Percentiles rank a stretch among this genome's conserved stretches.
These are phyloP conservation scores for Campopleginae sp. DNA, from an alignment of 2,888 invertebrate genomes.

Conservation along the genomic window DNA sequence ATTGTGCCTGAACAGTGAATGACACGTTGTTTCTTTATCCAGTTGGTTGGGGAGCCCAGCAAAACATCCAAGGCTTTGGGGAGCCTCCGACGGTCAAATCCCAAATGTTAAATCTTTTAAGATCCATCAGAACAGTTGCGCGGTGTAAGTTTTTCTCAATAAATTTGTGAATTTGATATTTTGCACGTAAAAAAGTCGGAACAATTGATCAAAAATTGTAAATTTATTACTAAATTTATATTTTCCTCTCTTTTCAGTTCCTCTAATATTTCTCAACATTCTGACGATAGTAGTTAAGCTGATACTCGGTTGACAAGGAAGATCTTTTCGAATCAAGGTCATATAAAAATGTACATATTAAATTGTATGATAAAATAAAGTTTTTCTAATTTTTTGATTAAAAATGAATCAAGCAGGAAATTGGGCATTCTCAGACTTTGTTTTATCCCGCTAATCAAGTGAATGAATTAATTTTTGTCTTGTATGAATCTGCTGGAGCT, in stretches of 20 bases:
- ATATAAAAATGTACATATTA: slow-evolving; percentile 54
- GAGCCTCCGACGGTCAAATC: slow-evolving; percentile 94
- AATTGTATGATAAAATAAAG: slow-evolving; percentile 49
- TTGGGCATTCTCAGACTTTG: background rate
- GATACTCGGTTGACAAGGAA: slow-evolving; percentile 89
- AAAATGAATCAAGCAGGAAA: slow-evolving; percentile 28
- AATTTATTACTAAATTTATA: slow-evolving; percentile 40
- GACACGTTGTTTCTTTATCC: slow-evolving; percentile 6
- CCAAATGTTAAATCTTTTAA: slow-evolving; percentile 94
- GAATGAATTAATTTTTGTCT: background rate
- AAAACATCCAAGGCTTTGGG: slow-evolving; percentile 93
- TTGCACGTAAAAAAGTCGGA: background rate
- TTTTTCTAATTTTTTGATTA: slow-evolving; percentile 62
- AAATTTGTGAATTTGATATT: slow-evolving; percentile 20
- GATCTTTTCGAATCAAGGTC: slow-evolving; percentile 3
- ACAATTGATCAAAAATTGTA: background rate
- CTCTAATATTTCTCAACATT: slow-evolving; percentile 95
- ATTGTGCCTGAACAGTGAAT: background rate
- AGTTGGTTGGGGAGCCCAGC: slow-evolving; percentile 96
- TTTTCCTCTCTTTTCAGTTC: slow-evolving; percentile 91
- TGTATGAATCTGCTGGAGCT: slow-evolving; percentile 28
- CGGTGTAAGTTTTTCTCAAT: slow-evolving; percentile 90
- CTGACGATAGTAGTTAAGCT: slow-evolving; percentile 94
- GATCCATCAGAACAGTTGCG: slow-evolving; percentile 98
- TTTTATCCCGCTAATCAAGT: background rate